A percentile compares a stretch with the other conserved stretches of the same genome.
Evolutionary conservation across 2,888 invertebrate genomes (phyloP).

Genomic region (Synergus gifuensis): DNA sequence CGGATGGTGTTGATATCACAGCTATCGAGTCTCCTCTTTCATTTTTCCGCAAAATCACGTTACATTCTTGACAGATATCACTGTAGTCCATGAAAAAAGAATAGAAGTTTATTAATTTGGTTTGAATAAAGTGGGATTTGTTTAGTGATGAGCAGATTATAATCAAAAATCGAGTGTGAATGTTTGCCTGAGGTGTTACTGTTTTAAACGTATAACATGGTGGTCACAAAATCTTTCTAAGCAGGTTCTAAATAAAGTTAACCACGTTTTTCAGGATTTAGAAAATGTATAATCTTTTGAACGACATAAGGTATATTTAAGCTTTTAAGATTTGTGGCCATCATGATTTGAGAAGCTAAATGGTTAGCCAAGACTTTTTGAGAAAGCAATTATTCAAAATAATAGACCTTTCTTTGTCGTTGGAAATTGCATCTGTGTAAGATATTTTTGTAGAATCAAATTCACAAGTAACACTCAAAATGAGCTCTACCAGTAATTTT

Average conservation of each 20-base stretch:
- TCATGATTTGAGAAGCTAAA: neutral
- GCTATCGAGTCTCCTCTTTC: constrained; percentile 50
- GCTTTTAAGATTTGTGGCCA: neutral
- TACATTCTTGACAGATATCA: constrained; percentile 13
- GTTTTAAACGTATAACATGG: neutral
- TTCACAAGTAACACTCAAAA: constrained; percentile 58
- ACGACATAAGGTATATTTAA: neutral
- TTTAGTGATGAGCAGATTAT: neutral
- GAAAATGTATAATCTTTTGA: neutral
- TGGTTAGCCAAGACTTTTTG: neutral
- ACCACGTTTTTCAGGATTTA: neutral
- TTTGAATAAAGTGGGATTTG: neutral
- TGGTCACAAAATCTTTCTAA: neutral
- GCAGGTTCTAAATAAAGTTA: neutral
- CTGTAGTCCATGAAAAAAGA: neutral
- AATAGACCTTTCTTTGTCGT: constrained; percentile 46
- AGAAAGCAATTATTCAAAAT: neutral
- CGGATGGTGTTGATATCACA: constrained; percentile 66
- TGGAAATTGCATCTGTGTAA: constrained; percentile 51
- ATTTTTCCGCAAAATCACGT: neutral
- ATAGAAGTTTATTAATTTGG: neutral
- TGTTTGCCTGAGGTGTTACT: neutral
- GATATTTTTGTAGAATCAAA: constrained; percentile 44
- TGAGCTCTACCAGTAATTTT: constrained; percentile 63
- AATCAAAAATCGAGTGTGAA: neutral